Conservation (phyloP, 2,113 vertebrate species). For the Prinia subflava region DNA sequence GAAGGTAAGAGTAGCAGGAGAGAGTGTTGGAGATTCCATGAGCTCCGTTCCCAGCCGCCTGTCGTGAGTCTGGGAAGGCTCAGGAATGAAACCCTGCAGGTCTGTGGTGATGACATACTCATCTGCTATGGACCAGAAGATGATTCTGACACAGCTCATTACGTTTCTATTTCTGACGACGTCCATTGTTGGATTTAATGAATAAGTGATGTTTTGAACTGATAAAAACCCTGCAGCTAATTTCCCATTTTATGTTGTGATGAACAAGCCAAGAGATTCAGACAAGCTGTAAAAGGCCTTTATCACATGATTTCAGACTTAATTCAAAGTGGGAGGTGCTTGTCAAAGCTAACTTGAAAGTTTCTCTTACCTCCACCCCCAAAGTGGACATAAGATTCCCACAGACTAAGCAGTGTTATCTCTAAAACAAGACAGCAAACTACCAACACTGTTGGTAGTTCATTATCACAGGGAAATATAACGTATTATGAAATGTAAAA, state of each 20-base stretch:
- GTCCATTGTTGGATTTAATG: conserved; percentile 25
- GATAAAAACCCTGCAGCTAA: conserved; percentile 17
- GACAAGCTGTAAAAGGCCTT: not conserved
- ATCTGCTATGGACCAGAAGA: not conserved
- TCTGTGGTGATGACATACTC: conserved; percentile 1
- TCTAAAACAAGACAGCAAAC: conserved; percentile 1
- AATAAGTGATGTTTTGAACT: conserved; percentile 34
- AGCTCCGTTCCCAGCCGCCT: not conserved
- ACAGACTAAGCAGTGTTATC: conserved; percentile 43
- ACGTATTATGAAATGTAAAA: not conserved
- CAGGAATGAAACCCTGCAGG: conserved; percentile 40
- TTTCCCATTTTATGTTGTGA: not conserved
- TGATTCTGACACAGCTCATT: not conserved
- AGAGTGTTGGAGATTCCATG: not conserved
- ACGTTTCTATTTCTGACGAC: conserved; percentile 21
- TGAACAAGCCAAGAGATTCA: not conserved
- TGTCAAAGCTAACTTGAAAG: not conserved
- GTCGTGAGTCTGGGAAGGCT: not conserved
- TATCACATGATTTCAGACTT: not conserved
- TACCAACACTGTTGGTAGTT: not conserved
- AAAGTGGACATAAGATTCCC: conserved; percentile 21
- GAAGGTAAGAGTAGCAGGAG: not conserved
- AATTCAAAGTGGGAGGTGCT: conserved; percentile 9
- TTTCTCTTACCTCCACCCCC: conserved; percentile 11
- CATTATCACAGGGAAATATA: not conserved